phyloP scores from a whole-genome alignment of 2,113 vertebrate genomes.

The Varanus salvator region DNA sequence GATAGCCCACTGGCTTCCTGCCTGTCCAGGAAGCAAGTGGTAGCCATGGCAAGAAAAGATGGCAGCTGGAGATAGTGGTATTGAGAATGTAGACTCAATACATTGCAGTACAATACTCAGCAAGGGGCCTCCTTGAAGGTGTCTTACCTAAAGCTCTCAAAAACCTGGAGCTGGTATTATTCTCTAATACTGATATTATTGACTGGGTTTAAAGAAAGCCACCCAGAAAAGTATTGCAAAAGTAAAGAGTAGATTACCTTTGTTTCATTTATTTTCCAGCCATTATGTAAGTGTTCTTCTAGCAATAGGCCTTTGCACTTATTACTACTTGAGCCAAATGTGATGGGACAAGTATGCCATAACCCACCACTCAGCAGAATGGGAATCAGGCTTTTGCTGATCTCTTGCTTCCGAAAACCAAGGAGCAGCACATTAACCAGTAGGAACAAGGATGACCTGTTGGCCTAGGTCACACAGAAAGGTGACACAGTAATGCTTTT shows the following conservation, averaged over 20 bases:
- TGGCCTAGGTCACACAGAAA: neutral
- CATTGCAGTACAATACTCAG: too few relatives aligned
- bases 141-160: too few relatives aligned
- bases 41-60: too few relatives aligned
- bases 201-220: neutral
- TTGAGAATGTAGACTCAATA: too few relatives aligned
- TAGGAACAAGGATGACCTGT: neutral
- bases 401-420: too few relatives aligned
- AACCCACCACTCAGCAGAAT: neutral
- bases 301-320: neutral
- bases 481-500: neutral
- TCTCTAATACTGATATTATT: neutral
- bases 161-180: too few relatives aligned
- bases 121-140: too few relatives aligned
- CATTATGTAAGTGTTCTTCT: neutral
- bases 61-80: too few relatives aligned
- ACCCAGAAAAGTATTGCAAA: neutral
- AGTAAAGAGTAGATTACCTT: neutral
- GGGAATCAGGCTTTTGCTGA: neutral
- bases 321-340: neutral
- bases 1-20: too few relatives aligned
- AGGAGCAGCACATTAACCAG: neutral
- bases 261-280: neutral
- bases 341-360: neutral
- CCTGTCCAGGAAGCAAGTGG: too few relatives aligned